These are phyloP conservation scores for Xanthorhoe spadicearia DNA, from an alignment of 2,888 invertebrate species.

Conservation along the genomic window DNA sequence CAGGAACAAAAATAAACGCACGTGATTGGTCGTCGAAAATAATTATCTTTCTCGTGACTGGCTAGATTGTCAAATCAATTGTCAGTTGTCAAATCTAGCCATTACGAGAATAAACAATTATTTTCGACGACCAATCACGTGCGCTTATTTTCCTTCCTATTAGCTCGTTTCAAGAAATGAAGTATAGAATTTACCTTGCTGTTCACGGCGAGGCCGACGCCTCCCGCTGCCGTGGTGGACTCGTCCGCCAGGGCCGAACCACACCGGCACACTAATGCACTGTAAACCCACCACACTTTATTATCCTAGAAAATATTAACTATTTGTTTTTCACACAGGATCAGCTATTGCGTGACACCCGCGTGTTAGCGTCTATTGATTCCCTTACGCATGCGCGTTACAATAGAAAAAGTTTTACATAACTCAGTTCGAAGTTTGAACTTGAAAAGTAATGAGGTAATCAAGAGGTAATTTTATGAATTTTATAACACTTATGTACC, in stretches of 20 bases:
- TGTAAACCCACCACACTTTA: conserved; percentile 49
- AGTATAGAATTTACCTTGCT: conserved; percentile 70
- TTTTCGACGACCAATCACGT: too few species aligned
- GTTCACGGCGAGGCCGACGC: conserved; percentile 83
- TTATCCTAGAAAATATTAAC: conserved; percentile 39
- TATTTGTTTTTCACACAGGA: conserved; percentile 41
- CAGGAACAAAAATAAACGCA: too few species aligned
- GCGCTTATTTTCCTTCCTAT: too few species aligned
- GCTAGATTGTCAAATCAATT: too few species aligned
- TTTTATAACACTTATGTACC: neutral
- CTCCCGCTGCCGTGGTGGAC: conserved; percentile 72
- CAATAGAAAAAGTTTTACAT: conserved; percentile 13
- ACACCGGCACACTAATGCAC: conserved; percentile 57
- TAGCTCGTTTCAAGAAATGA: too few species aligned
- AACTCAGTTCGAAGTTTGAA: neutral
- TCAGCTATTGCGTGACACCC: conserved; percentile 38
- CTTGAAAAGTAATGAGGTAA: conserved; percentile 5
- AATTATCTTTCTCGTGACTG: too few species aligned
- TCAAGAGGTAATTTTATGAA: neutral
- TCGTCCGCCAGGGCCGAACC: conserved; percentile 78
- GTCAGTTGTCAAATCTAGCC: too few species aligned
- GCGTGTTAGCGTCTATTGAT: conserved; percentile 42
- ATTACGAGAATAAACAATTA: too few species aligned
- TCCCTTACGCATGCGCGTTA: conserved; percentile 42
- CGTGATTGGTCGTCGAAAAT: too few species aligned